Evolutionary conservation across 37 sponge, comb jelly and placozoan species (phyloP).

Genomic region (Corticium candelabrum): DNA sequence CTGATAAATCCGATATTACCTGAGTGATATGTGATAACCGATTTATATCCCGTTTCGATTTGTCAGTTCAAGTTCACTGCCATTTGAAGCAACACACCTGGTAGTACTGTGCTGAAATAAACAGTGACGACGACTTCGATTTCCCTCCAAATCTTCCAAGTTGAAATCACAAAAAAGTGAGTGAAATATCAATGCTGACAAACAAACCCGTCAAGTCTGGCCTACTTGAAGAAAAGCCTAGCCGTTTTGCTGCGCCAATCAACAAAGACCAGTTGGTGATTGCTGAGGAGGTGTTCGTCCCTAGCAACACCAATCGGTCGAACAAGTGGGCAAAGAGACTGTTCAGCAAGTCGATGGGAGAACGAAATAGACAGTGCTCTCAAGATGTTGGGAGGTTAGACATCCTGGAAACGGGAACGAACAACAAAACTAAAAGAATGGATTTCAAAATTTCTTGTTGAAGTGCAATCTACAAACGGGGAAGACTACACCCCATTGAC

Average conservation of each 20-base stretch:
- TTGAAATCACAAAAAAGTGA: no score
- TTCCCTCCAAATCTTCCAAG: no score
- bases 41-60: neutral
- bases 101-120: neutral
- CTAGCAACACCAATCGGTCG: neutral
- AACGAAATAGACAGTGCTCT: neutral
- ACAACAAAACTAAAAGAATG: neutral
- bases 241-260: no score
- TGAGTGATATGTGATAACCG: no score
- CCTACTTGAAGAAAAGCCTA: no score
- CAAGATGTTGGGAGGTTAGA: neutral
- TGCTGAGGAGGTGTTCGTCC: neutral
- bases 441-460: neutral
- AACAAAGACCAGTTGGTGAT: no score
- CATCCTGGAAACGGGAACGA: neutral
- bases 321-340: neutral
- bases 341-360: neutral
- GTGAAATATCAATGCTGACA: no score
- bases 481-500: neutral
- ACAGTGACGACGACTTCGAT: neutral
- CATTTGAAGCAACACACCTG: neutral
- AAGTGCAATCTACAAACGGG: neutral
- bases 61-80: neutral
- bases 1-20: no score
- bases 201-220: no score